Percentiles rank a stretch among this genome's conserved stretches.
phyloP scores from a whole-genome alignment of 2,797 vertebrate species.

The Ispidina picta region DNA sequence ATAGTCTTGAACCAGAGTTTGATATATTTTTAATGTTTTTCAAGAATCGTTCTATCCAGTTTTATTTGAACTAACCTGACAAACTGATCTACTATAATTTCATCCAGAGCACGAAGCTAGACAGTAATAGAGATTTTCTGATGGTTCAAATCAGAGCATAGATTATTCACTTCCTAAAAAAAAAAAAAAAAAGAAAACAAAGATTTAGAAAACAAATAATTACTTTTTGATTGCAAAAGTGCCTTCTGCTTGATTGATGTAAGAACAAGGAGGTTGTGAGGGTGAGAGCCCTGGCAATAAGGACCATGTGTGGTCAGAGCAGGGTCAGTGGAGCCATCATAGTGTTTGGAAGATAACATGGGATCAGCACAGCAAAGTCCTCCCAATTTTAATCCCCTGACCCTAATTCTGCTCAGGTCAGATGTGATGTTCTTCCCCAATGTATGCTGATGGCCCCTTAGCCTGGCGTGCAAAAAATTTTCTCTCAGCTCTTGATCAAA shows the following conservation, averaged over 20 bases:
- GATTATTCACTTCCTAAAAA: neutral
- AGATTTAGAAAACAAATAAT: neutral
- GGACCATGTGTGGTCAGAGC: neutral
- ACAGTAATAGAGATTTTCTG: slow-evolving; percentile 1
- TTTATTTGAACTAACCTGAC: neutral
- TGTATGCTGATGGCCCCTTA: neutral
- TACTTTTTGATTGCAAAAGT: neutral
- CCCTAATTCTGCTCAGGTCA: neutral
- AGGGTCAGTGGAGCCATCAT: neutral
- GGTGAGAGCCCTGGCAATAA: neutral
- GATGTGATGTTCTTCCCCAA: neutral
- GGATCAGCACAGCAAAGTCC: neutral
- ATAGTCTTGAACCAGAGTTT: neutral
- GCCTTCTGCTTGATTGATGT: neutral
- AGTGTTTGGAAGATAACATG: neutral
- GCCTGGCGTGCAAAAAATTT: neutral
- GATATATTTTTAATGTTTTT: neutral
- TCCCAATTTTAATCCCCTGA: neutral
- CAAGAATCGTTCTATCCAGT: neutral
- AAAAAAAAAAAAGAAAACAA: neutral
- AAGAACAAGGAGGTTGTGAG: neutral
- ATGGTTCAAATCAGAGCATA: neutral
- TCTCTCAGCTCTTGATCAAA: neutral
- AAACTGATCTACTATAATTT: neutral
- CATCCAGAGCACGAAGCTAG: neutral